Conservation (phyloP, 2,797 vertebrate species). For the Typhlichthys eigenmanni region DNA sequence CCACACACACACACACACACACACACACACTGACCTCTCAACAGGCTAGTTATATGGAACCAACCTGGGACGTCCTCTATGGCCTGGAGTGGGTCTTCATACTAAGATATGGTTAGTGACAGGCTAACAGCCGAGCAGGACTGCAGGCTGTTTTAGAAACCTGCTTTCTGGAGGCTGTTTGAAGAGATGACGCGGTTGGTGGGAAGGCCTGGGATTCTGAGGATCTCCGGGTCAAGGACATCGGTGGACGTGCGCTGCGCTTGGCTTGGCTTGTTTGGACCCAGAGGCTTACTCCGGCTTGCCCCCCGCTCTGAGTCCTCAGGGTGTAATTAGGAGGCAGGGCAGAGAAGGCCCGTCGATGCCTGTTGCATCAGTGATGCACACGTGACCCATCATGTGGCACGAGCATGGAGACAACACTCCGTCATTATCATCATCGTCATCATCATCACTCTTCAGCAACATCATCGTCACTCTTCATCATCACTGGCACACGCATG, state of each 20-base stretch:
- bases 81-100: slow-evolving; percentile 27
- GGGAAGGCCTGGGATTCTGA: slow-evolving; percentile 8
- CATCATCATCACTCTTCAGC: slow-evolving; percentile 45
- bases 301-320: slow-evolving; percentile 46
- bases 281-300: slow-evolving; percentile 39
- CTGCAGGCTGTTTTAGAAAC: slow-evolving; percentile 6
- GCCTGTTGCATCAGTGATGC: slow-evolving; percentile 62
- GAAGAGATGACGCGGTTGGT: slow-evolving; percentile 7
- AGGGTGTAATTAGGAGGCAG: slow-evolving; percentile 71
- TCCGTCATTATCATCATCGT: slow-evolving; percentile 44
- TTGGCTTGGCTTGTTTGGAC: slow-evolving; percentile 10
- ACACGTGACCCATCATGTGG: slow-evolving; percentile 71
- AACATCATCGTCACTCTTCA: slow-evolving; percentile 34
- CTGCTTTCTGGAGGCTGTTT: slow-evolving; percentile 25
- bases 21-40: slow-evolving; percentile 29
- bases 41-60: slow-evolving; percentile 15
- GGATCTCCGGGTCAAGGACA: slow-evolving; percentile 15
- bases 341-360: slow-evolving; percentile 55
- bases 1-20: slow-evolving; percentile 16
- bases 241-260: slow-evolving; percentile 20
- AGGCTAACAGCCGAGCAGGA: slow-evolving; percentile 5
- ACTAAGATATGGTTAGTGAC: slow-evolving; percentile 23
- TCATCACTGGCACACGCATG: slow-evolving; percentile 20
- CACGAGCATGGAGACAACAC: slow-evolving; percentile 56
- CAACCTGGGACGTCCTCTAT: slow-evolving; percentile 20